Evolutionary conservation across 2,888 invertebrate species (phyloP), one percentile per base, ranked within the genome.

Genomic region (Trachelus stipa): DNA sequence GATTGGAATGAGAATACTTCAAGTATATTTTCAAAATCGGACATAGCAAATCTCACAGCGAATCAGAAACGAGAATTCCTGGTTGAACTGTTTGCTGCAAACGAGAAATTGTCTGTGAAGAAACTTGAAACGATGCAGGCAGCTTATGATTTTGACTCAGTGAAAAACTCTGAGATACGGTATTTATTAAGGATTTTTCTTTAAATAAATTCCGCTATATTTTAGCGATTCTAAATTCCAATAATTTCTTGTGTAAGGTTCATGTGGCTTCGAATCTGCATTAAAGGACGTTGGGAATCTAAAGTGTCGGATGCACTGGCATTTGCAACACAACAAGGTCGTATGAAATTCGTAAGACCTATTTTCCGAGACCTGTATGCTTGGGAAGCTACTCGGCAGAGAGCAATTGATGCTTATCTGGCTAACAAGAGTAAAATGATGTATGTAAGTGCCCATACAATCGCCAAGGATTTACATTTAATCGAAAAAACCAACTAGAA

Each of bases 301-400:
- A 94, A 94, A 86, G 92, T 98, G 68, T 92, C 93, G 1, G 93
- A 94, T 30, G 95, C 95, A 1, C 92, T 98, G 77, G 90, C 94
- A 33, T 98, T 98, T 92, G 94, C 97, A 12, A 97, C 96, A 83
- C 94, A 94, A 31, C 95, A 97, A 88, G 98, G 98, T 68, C 94
- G 98, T 77, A 97, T 98, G 96, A 98, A 98, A 91, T 98, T 95
- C 92, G 95, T 97, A 2, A 93, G 97, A 56, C 98, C 98, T 3
- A 93, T 98, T 74, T 98, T 97, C 92, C 94, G 96, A 81, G 97
- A 97, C 88, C 92, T 98, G 79, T 96, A 95, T 85, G 93, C 92
- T 0, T 98, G 98, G 98, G 95, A 96, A 80, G 94, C 93, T 34
- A 94, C 95, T 0, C 93, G 96, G 80, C 92, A 93, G 1, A 91